phyloP scores from a whole-genome alignment of 2,797 vertebrate genomes.

The Halcyon badia region DNA sequence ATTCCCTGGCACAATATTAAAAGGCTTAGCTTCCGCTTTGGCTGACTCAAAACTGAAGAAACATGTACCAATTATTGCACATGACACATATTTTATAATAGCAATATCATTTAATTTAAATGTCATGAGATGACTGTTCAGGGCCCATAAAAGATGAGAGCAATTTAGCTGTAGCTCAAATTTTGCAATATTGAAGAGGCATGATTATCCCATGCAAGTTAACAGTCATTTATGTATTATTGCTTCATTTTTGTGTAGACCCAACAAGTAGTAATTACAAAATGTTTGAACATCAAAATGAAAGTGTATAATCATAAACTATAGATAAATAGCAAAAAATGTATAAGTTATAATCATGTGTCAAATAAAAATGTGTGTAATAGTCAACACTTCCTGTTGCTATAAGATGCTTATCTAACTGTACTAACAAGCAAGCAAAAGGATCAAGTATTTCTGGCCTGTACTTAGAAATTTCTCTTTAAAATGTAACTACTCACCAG shows the following conservation, averaged over 20 bases:
- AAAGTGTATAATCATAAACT: neutral
- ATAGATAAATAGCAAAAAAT: neutral
- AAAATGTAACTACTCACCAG: neutral
- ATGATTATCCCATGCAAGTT: slow-evolving; percentile 2
- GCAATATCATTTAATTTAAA: neutral
- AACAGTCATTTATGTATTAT: neutral
- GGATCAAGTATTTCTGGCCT: neutral
- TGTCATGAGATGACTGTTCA: slow-evolving; percentile 29
- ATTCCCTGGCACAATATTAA: neutral
- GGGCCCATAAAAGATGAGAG: neutral
- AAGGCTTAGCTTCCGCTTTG: neutral
- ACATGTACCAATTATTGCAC: neutral
- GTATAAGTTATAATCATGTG: neutral
- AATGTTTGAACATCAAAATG: neutral
- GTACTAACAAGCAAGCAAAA: neutral
- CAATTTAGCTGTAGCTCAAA: neutral
- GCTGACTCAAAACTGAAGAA: neutral
- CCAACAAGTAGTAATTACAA: slow-evolving; percentile 18
- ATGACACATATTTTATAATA: neutral
- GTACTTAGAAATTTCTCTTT: neutral
- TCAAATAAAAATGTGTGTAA: neutral
- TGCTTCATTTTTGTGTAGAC: neutral
- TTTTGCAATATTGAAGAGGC: neutral
- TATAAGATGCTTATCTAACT: neutral
- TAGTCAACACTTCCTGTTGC: neutral